Evolutionary conservation across 2,113 vertebrate species (phyloP), one percentile per base, ranked within the genome.

Genomic region (Hippocampus comes): DNA sequence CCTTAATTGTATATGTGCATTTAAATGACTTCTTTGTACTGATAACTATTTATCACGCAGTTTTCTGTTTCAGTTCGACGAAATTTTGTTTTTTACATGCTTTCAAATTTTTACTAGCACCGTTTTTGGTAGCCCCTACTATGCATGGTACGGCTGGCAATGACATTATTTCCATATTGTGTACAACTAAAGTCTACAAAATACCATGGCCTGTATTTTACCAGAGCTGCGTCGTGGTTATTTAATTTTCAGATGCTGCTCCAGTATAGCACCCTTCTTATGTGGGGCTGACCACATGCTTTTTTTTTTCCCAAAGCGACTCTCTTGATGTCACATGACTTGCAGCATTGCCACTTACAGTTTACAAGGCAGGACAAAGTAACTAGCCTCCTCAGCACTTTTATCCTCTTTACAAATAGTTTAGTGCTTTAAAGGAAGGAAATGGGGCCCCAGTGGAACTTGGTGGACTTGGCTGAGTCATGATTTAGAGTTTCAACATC

Each of bases 381-480:
- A 89, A 91, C 72, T 51, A 85, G 91, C 88, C 42, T 49, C 21
- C 80, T 93, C 89, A 91, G 91, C 91, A 74, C 84, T 92, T 67
- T 85, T 66, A 51, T 69, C n/a, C 43, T 7, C 73, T 78, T 76
- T 76, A 78, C 76, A 84, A 73, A 89, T 89, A 87, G 76, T 84
- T 87, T 53, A 86, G 77, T 76, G 77, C 38, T 69, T 77, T 64
- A 79, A 86, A 83, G 78, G 90, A 91, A 92, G 90, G 90, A 89
- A 91, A 82, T 70, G 51, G 51, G 72, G 72, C 73, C 83, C 60
- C 64, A 64, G 66, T 61, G 72, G 48, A 82, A 48, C 84, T 64
- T 51, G 49, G 68, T 61, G 74, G 51, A 82, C 46, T 53, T 48
- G 34, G 67, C 46, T 73, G 51, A 71, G 61, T 43, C 56, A 77